Percentiles rank a stretch among this genome's conserved stretches.
phyloP scores from a whole-genome alignment of 2,888 invertebrate genomes.

The Apamea monoglypha region DNA sequence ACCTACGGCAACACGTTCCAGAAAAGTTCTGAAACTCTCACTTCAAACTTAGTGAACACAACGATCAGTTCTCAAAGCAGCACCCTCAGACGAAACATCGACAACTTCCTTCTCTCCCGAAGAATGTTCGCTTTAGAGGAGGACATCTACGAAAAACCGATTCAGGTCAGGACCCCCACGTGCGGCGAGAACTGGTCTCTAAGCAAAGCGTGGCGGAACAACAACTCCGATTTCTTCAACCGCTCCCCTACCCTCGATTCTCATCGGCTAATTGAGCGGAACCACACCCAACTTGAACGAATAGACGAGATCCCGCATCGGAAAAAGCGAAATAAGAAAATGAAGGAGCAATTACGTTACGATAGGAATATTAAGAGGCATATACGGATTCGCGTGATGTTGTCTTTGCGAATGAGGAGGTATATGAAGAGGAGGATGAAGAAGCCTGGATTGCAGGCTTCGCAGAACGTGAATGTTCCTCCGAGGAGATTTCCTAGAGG shows the following conservation, averaged over 20 bases:
- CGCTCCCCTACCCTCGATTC: slow-evolving; percentile 78
- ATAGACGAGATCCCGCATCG: slow-evolving; percentile 85
- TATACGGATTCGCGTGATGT: slow-evolving; percentile 92
- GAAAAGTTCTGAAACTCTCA: slow-evolving; percentile 80
- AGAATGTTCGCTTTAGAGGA: slow-evolving; percentile 85
- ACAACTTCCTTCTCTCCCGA: slow-evolving; percentile 83
- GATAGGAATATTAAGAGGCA: slow-evolving; percentile 92
- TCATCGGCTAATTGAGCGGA: slow-evolving; percentile 74
- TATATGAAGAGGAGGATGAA: slow-evolving; percentile 85
- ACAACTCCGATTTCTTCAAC: slow-evolving; percentile 82
- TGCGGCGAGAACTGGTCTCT: slow-evolving; percentile 89
- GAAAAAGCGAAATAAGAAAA: slow-evolving; percentile 78
- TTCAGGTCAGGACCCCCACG: slow-evolving; percentile 81
- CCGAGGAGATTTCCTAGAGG: slow-evolving; percentile 83
- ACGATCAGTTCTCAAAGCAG: slow-evolving; percentile 85
- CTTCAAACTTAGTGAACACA: slow-evolving; percentile 83
- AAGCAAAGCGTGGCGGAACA: slow-evolving; percentile 87
- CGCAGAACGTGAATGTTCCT: slow-evolving; percentile 79
- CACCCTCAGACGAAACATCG: slow-evolving; percentile 84
- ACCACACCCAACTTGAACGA: slow-evolving; percentile 76
- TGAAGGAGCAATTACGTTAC: slow-evolving; percentile 88
- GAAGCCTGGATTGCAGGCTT: slow-evolving; percentile 72
- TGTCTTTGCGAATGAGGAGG: slow-evolving; percentile 91
- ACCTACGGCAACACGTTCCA: slow-evolving; percentile 71
- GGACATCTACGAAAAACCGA: slow-evolving; percentile 86